Evolutionary conservation across 2,888 invertebrate genomes (phyloP), one percentile per base, ranked within the genome.

Genomic region (Hirtodrosophila confusa): DNA sequence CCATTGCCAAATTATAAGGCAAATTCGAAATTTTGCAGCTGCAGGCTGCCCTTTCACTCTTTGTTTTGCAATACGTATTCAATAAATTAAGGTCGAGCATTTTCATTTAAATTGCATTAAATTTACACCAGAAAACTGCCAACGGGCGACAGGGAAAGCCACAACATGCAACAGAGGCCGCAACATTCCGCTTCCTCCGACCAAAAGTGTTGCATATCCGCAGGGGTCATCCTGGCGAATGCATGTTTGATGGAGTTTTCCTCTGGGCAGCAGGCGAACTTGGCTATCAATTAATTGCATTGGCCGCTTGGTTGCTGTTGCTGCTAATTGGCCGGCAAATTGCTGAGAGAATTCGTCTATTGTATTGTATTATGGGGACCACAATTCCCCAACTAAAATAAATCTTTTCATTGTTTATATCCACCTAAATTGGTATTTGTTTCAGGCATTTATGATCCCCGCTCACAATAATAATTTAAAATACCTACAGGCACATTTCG

Each of bases 81-180:
- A 57, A 70, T 74, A 49, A 68, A 68, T 68, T 43, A 69, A 62
- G 51, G 61, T 37, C 55, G 43, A 69, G 62, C 67, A 48, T 75
- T 61, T 17, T 50, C 63, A 76, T 66, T 69, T 69, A 50, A 68
- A 65, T 63, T 57, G 48, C 57, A 56, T 64, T 69, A 55, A 78
- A 57, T 63, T 66, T 48, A 53, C 43, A 61, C 45, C 73, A 51
- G 50, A 24, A 24, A 66, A 4, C 31, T 27, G 39, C 24, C 57
- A 31, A 41, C 31, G 41, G 37, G 23, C 12, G 9, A 41, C 41
- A 41, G 27, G 49, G 11, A 60, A 51, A 39, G 39, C 43, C 27
- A 43, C 62, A 40, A 29, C 62, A 48, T 17, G 39, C 35, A 35
- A 17, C 54, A 29, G 12, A 29, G 69, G 23, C 70, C 70, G 1